Evolutionary conservation across 2,797 vertebrate species (phyloP).

Genomic region (Antrozous pallidus): DNA sequence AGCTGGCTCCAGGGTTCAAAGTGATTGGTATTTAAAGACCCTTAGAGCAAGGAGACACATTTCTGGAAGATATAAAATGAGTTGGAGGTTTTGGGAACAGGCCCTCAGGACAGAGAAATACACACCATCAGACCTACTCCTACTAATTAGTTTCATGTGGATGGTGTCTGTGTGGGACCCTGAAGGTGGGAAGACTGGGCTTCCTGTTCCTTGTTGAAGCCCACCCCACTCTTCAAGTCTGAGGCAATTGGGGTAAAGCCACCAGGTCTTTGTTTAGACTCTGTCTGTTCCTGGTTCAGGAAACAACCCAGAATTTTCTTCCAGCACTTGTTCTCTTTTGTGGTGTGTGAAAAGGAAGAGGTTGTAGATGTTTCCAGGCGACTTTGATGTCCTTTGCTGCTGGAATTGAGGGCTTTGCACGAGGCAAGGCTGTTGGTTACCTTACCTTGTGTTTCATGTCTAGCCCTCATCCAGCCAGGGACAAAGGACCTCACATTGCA

Average conservation of each 20-base stretch:
- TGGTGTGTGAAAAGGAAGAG: slow-evolving; percentile 49
- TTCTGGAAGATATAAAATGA: neutral
- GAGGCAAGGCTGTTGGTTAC: neutral
- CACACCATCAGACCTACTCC: neutral
- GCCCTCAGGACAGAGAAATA: neutral
- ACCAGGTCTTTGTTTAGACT: slow-evolving; percentile 46
- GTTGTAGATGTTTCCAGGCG: neutral
- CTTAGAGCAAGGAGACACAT: neutral
- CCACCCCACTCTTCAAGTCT: neutral
- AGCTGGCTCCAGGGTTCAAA: neutral
- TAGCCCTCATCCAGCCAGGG: neutral
- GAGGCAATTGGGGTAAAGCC: neutral
- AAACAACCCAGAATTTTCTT: slow-evolving; percentile 46
- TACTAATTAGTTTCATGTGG: neutral
- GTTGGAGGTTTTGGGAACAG: neutral
- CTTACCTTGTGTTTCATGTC: slow-evolving; percentile 53
- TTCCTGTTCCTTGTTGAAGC: neutral
- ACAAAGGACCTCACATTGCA: slow-evolving; percentile 27
- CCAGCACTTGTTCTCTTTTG: slow-evolving; percentile 36
- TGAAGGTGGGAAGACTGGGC: neutral
- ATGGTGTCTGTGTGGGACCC: neutral
- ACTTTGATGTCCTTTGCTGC: slow-evolving; percentile 52
- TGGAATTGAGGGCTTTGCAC: neutral
- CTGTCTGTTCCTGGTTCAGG: slow-evolving; percentile 45
- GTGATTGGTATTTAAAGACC: neutral